Percentiles rank a stretch among this genome's conserved stretches.
These are phyloP conservation scores for Cygnus olor DNA, from an alignment of 2,797 vertebrate species.

Conservation along the genomic window DNA sequence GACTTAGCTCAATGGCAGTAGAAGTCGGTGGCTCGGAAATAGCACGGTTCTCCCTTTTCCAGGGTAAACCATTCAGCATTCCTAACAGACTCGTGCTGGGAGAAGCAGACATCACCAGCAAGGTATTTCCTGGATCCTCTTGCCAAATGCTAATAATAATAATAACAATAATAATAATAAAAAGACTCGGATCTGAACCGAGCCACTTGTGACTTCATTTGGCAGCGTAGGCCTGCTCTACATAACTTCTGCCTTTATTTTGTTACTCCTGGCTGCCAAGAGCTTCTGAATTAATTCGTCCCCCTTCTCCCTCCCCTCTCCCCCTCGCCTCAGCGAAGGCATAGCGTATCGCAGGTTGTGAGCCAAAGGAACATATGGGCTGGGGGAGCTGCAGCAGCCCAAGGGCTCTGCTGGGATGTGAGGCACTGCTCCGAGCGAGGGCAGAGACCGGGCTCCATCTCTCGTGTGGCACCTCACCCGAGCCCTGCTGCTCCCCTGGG, in stretches of 20 bases:
- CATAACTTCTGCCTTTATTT: constrained; percentile 20
- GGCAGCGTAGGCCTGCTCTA: not conserved
- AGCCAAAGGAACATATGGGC: not conserved
- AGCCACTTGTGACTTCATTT: constrained; percentile 26
- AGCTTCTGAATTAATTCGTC: constrained; percentile 33
- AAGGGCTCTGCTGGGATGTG: not conserved
- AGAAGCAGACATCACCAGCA: constrained; percentile 58
- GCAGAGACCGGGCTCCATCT: fast-evolving
- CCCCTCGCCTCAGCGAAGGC: not conserved
- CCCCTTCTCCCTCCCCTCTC: not conserved
- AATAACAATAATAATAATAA: constrained; percentile 19
- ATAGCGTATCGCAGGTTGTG: not conserved
- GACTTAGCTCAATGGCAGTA: not conserved
- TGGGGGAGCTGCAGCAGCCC: not conserved
- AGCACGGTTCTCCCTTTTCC: constrained; percentile 11
- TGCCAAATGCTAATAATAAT: constrained; percentile 61
- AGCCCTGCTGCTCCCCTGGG: not conserved
- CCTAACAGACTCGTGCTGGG: constrained; percentile 19
- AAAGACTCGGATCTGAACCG: not conserved
- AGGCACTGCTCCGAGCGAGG: not conserved
- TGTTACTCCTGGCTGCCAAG: constrained; percentile 1
- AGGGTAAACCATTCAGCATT: constrained; percentile 42
- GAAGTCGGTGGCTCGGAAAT: not conserved
- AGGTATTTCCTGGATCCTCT: constrained; percentile 70
- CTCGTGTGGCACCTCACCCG: not conserved